Evolutionary conservation across 2,888 invertebrate genomes (phyloP).

Genomic region (Hemistola chrysoprasaria): DNA sequence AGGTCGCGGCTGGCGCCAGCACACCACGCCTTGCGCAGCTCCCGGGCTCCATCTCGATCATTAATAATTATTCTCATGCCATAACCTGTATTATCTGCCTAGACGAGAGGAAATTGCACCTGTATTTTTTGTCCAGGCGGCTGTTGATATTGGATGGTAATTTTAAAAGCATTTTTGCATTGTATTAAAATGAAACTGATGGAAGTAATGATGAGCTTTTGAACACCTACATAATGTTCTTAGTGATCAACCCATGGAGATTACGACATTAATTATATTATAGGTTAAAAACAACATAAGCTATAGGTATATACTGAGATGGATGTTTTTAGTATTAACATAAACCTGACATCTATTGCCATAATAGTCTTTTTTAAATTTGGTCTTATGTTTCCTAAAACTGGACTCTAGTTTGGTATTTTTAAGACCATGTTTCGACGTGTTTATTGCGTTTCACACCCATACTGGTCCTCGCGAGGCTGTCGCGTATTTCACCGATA

Average conservation of each 20-base stretch:
- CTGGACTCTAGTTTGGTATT: constrained; percentile 8
- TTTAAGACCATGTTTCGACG: constrained; percentile 4
- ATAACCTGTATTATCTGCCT: constrained; percentile 56
- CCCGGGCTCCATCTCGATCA: constrained; percentile 53
- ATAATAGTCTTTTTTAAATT: too few relatives aligned
- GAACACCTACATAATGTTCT: too few relatives aligned
- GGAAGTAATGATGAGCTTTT: background rate
- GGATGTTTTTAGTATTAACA: too few relatives aligned
- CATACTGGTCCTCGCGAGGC: constrained; percentile 7
- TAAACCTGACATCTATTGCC: too few relatives aligned
- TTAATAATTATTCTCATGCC: constrained; percentile 63
- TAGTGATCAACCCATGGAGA: too few relatives aligned
- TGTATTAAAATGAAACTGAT: constrained; percentile 8
- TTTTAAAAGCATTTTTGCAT: constrained; percentile 15
- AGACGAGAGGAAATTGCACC: constrained; percentile 45
- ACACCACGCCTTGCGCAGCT: constrained; percentile 63
- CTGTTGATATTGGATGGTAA: constrained; percentile 8
- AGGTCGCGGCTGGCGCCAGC: constrained; percentile 62
- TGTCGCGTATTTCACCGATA: constrained; percentile 22
- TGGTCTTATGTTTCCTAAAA: constrained; percentile 3
- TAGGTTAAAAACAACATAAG: too few relatives aligned
- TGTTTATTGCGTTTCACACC: constrained; percentile 11
- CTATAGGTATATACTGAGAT: too few relatives aligned
- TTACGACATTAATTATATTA: too few relatives aligned
- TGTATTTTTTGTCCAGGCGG: constrained; percentile 39